phyloP scores from a whole-genome alignment of 2,797 vertebrate genomes.

The Jordanella pulchra region DNA sequence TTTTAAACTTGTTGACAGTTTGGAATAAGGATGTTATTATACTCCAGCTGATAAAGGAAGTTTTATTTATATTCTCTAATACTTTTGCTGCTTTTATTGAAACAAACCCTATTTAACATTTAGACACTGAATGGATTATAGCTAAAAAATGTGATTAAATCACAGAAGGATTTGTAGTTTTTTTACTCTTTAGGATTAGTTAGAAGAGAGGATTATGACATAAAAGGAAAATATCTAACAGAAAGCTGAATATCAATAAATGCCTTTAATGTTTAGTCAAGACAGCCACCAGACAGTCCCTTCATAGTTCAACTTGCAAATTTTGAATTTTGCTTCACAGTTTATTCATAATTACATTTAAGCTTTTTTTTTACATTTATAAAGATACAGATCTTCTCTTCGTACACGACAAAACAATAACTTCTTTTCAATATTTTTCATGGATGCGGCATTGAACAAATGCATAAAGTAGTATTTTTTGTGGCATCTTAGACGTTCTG shows the following conservation, averaged over 20 bases:
- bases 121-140: not conserved
- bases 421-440: not conserved
- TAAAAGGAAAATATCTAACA: not conserved
- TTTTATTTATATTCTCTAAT: not conserved
- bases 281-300: not conserved
- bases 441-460: not conserved
- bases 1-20: slow-evolving; percentile 1
- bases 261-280: not conserved
- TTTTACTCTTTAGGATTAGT: not conserved
- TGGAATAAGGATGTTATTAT: not conserved
- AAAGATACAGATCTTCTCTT: not conserved
- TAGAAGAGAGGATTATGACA: not conserved
- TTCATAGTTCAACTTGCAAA: not conserved
- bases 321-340: not conserved
- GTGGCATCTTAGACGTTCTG: not conserved
- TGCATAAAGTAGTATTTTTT: not conserved
- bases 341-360: not conserved
- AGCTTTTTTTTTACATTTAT: not conserved
- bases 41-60: not conserved
- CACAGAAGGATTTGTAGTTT: not conserved
- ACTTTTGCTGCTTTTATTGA: not conserved
- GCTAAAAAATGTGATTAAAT: not conserved
- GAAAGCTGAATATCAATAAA: not conserved
- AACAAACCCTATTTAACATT: not conserved
- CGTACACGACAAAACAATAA: not conserved